These are phyloP conservation scores for Manis crassicaudata DNA, from an alignment of 2,797 vertebrate genomes.

Conservation along the genomic window DNA sequence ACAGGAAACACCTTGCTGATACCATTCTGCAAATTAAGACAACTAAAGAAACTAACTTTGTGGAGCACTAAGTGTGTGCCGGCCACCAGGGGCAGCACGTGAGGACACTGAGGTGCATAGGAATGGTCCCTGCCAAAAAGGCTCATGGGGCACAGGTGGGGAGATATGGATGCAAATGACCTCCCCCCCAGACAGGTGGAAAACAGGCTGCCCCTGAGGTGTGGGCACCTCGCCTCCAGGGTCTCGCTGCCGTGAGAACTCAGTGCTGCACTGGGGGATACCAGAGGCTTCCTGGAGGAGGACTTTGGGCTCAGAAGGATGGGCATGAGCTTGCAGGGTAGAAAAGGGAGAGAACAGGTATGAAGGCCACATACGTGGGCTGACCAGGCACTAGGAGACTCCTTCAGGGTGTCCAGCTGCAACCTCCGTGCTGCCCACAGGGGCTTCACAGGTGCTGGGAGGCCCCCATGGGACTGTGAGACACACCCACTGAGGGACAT, in stretches of 20 bases:
- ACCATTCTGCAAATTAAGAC: not conserved
- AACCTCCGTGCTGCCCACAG: accelerated
- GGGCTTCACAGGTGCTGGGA: not conserved
- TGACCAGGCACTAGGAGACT: not conserved
- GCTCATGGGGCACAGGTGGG: not conserved
- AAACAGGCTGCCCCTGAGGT: accelerated
- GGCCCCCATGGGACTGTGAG: not conserved
- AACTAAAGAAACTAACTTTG: not conserved
- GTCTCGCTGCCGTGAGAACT: not conserved
- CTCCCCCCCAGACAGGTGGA: not conserved
- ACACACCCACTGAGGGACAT: not conserved
- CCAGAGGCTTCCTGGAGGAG: not conserved
- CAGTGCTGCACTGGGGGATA: not conserved
- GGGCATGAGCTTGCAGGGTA: not conserved
- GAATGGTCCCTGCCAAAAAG: not conserved
- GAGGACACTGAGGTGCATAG: not conserved
- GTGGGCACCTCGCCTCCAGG: too few species aligned
- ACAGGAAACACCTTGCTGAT: not conserved
- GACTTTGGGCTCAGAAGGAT: not conserved
- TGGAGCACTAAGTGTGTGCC: not conserved
- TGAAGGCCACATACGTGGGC: not conserved
- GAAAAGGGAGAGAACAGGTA: not conserved
- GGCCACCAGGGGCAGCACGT: not conserved
- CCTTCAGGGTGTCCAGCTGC: not conserved
- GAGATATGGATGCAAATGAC: not conserved